Evolutionary conservation across 2,888 invertebrate genomes (phyloP), one percentile per base, ranked within the genome.

Genomic region (Drosophila imparisetae): DNA sequence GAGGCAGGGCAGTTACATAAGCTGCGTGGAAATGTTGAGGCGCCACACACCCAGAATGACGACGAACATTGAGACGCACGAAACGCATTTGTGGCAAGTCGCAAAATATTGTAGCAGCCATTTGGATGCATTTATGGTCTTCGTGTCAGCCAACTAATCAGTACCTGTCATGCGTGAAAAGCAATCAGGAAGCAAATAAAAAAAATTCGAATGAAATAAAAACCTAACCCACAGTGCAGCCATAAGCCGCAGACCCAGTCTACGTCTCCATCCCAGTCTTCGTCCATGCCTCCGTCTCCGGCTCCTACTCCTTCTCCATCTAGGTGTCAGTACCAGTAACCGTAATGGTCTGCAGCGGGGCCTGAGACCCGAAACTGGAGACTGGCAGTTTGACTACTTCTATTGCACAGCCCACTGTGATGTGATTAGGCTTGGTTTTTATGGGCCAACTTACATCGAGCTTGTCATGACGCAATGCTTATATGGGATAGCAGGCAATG

Each of bases 91-190:
- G 66, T 42, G 52, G 76, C 55, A 73, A 72, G 70, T 66, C 72
- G 71, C 75, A 32, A 57, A 68, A 60, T 61, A 63, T 65, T 70
- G 67, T 67, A 52, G 66, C 75, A 72, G 59, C 78, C 54, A 65
- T 77, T 77, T 66, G 70, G 59, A 54, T 68, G 68, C 73, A 78
- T 78, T 65, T 70, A 69, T 63, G 72, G 77, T 66, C 69, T 70
- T 63, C 69, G 78, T 77, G 79, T 78, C 69, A 74, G 79, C 74
- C 78, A 85, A 73, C 78, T 84, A 88, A 84, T 84, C 84, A 84
- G 86, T 89, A 88, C 89, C 86, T 84, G 84, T 88, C 84, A 85
- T 75, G 75, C 74, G 70, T 81, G 81, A 61, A 86, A 80, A 65
- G 88, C 88, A 87, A 87, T 88, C 88, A 84, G 88, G 83, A 84